Conservation (phyloP, 2,797 vertebrate species). For the Amblyopsis hoosieri region DNA sequence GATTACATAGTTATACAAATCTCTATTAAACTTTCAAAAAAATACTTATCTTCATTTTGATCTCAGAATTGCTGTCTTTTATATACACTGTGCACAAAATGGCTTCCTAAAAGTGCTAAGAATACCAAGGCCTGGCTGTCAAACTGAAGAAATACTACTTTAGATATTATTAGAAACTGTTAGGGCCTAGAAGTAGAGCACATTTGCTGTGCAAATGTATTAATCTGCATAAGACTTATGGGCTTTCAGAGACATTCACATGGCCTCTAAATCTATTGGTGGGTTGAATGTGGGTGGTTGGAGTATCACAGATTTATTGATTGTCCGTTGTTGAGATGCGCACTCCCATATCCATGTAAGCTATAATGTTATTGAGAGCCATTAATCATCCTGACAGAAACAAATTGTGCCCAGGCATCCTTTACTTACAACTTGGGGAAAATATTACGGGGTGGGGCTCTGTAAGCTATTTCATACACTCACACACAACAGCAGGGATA, state of each 20-base stretch:
- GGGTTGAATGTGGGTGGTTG: constrained; percentile 49
- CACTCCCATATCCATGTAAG: constrained; percentile 78
- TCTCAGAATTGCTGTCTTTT: neutral
- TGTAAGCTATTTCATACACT: constrained; percentile 34
- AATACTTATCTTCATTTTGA: neutral
- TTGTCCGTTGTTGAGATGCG: constrained; percentile 74
- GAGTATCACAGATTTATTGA: constrained; percentile 79
- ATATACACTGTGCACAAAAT: neutral
- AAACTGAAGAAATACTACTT: constrained; percentile 35
- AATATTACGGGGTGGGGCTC: constrained; percentile 26
- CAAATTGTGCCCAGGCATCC: constrained; percentile 71
- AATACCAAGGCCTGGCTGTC: constrained; percentile 6
- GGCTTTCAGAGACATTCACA: constrained; percentile 54
- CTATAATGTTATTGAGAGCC: constrained; percentile 77
- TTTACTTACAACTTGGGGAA: constrained; percentile 66
- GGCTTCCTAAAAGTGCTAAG: constrained; percentile 3
- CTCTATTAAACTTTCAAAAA: no score
- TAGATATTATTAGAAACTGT: constrained; percentile 46
- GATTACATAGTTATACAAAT: no score
- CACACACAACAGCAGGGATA: constrained; percentile 14
- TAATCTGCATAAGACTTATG: constrained; percentile 71
- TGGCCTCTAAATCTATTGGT: constrained; percentile 65
- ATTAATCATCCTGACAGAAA: constrained; percentile 81
- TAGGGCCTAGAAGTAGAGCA: constrained; percentile 27
- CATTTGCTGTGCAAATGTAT: constrained; percentile 56